Evolutionary conservation across 2,888 invertebrate species (phyloP).

Genomic region (Pyrgus malvae): DNA sequence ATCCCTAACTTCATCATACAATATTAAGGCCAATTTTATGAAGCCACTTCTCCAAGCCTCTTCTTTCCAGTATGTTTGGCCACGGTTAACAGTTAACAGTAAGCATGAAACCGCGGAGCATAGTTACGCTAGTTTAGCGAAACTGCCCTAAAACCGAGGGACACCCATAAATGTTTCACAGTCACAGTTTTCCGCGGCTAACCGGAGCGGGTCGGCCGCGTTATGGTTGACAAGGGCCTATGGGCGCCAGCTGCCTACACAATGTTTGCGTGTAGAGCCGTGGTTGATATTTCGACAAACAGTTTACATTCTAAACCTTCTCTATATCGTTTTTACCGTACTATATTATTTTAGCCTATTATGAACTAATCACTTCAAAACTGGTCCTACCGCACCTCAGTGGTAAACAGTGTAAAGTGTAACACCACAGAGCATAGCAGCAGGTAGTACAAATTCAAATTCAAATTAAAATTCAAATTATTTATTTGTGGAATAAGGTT

Average conservation of each 20-base stretch:
- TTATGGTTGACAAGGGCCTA: conserved; percentile 79
- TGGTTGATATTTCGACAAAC: too few relatives aligned
- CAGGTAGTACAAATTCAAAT: too few relatives aligned
- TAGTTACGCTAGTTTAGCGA: conserved; percentile 44
- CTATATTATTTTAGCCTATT: too few relatives aligned
- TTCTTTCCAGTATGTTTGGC: neutral
- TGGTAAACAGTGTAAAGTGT: conserved; percentile 35
- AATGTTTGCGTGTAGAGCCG: conserved; percentile 44
- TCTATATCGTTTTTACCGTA: too few relatives aligned
- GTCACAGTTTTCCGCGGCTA: conserved; percentile 70
- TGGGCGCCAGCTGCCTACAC: conserved; percentile 57
- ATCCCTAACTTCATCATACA: too few relatives aligned
- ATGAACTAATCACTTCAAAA: too few relatives aligned
- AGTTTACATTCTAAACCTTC: too few relatives aligned
- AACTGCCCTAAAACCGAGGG: conserved; percentile 73
- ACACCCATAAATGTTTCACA: conserved; percentile 78
- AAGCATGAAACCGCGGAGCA: neutral
- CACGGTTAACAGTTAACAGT: neutral
- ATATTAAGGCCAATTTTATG: too few relatives aligned
- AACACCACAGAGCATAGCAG: conserved; percentile 65
- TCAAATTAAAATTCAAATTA: too few relatives aligned
- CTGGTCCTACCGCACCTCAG: too few relatives aligned
- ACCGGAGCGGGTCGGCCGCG: conserved; percentile 53
- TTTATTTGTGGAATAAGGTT: too few relatives aligned
- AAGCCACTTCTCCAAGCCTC: too few relatives aligned